Conservation (phyloP, 2,113 vertebrate species). For the Spilogale gracilis region DNA sequence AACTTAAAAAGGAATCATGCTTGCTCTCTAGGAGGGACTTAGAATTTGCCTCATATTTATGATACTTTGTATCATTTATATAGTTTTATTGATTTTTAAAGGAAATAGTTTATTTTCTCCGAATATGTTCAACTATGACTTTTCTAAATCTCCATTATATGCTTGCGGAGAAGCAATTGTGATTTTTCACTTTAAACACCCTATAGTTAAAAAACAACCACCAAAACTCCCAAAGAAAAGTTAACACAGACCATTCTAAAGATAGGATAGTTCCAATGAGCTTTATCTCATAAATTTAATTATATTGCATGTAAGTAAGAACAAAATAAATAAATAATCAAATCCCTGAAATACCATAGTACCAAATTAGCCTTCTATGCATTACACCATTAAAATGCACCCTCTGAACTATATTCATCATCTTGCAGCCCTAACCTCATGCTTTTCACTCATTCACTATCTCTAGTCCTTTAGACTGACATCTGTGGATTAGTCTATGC, state of each 20-base stretch:
- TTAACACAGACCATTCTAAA: background rate
- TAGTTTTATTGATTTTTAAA: background rate
- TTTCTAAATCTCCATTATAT: slow-evolving; percentile 4
- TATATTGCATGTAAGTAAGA: background rate
- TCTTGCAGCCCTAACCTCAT: background rate
- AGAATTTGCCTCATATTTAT: background rate
- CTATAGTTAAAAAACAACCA: background rate
- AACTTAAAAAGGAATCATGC: background rate
- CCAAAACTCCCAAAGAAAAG: background rate
- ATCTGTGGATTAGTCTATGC: background rate
- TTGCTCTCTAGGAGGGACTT: background rate
- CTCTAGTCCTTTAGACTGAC: background rate
- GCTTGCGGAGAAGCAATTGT: background rate
- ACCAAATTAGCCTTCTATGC: background rate
- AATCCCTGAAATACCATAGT: background rate
- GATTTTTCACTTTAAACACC: background rate
- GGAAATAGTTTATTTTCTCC: background rate
- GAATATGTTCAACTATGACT: background rate
- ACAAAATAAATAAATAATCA: background rate
- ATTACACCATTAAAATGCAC: background rate
- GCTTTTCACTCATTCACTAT: background rate
- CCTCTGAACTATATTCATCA: background rate
- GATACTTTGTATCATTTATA: background rate
- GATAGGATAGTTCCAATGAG: background rate
- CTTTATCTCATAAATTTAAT: background rate